Conservation (phyloP, 2,797 vertebrate species). For the Phoxinus dragarum region DNA sequence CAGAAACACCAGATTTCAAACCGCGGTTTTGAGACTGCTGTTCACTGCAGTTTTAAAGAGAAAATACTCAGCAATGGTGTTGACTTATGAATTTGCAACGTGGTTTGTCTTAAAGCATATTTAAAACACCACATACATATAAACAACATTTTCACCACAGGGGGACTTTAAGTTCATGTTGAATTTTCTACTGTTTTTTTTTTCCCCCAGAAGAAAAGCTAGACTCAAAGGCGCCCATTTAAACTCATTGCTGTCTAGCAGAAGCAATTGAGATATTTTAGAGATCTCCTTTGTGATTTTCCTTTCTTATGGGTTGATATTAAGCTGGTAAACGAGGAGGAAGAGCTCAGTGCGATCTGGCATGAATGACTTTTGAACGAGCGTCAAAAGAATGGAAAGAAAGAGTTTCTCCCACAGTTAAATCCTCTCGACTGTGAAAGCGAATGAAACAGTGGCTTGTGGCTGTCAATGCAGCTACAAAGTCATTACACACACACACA, state of each 20-base stretch:
- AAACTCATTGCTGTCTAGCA: neutral
- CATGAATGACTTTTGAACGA: neutral
- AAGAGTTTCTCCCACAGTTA: neutral
- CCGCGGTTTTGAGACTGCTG: no score
- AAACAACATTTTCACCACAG: no score
- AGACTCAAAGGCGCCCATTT: neutral
- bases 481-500: conserved; percentile 14
- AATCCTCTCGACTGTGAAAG: conserved; percentile 4
- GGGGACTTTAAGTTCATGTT: no score
- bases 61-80: no score
- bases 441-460: neutral
- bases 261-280: neutral
- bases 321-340: neutral
- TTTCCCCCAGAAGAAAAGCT: neutral
- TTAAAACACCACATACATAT: no score
- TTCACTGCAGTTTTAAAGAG: no score
- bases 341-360: neutral
- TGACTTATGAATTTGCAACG: no score
- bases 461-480: neutral
- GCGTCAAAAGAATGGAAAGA: conserved; percentile 29
- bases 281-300: neutral
- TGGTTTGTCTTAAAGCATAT: no score
- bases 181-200: no score
- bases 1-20: no score
- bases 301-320: neutral